Base-by-base conservation (phyloP, 2,113 vertebrate genomes). In the Coptodon rendalli region DNA sequence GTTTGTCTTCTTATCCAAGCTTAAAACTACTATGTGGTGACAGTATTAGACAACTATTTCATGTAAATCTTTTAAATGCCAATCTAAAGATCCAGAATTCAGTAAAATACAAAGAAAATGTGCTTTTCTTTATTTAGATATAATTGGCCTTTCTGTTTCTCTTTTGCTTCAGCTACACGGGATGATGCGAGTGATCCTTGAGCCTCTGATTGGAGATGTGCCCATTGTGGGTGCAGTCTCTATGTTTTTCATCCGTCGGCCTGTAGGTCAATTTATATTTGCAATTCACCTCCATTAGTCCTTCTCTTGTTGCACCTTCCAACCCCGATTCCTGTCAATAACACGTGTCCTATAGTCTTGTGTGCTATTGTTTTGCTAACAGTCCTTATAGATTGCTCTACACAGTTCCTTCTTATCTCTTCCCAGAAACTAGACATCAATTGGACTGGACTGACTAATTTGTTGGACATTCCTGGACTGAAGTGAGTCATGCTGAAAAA, bases 361-460 rank as follows among this genome's bases (percentile, higher is more conserved):
- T 53, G 9, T 61, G 36, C 17, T 80, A 93, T 92, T 85, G 91
- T 88, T 81, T 91, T 85, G 3, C 27, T 59, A 29, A 80, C 61
- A 9, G 6, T 57, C 40, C 24, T 50, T 22, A 89, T 13, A 89
- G 83, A 88, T 89, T 63, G 13, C 57, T 82, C 0, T 12, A 57
- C 71, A 29, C 81, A 80, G 81, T 29, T 81, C 14, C 10, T 3
- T 90, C 34, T 86, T 24, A 34, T 93, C 66, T 82, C 73, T 81
- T 87, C 29, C 73, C 82, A 99, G 98, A 97, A 95, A 89, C 94
- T 99, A 43, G 96, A 98, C 91, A 98, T 98, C 91, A 98, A 98
- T 93, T 99, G 98, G 98, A 99, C 98, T 1, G 98, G 98, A 82
- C 86, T 99, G 93, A 99, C 98, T 89, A 99, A 99, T 91, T 92